Percentiles rank a stretch among this genome's conserved stretches.
Conservation (phyloP, 2,113 vertebrate genomes). For the Melanocharis versteri region DNA sequence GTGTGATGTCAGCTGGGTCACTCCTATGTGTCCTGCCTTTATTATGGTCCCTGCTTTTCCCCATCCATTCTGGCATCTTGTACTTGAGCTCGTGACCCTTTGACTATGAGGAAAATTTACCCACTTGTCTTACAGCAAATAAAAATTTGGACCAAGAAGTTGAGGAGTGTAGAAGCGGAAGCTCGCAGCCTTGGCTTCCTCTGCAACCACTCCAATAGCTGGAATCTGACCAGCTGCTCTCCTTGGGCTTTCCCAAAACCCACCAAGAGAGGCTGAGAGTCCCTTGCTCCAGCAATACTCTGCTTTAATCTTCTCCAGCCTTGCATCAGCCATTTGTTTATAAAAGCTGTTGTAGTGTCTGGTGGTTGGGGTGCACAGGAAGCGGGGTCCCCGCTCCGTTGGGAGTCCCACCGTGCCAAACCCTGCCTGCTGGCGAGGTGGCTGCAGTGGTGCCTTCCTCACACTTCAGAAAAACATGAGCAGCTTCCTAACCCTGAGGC, state of each 20-base stretch:
- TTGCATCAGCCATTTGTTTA: neutral
- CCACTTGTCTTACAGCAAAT: neutral
- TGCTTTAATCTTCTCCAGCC: neutral
- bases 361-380: accelerated
- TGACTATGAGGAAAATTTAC: neutral
- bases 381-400: accelerated
- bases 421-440: accelerated
- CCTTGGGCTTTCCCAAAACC: neutral
- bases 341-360: neutral
- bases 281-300: neutral
- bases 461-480: accelerated
- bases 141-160: neutral
- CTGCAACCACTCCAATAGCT: neutral
- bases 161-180: neutral
- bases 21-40: neutral
- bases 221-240: neutral
- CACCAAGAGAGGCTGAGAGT: neutral
- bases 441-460: neutral
- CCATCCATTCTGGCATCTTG: neutral
- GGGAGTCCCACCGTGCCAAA: neutral
- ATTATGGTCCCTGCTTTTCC: neutral
- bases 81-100: accelerated
- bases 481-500: neutral
- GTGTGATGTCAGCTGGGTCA: neutral
- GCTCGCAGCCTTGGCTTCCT: neutral